These are phyloP conservation scores for Mesopsocus fuscifrons DNA, from an alignment of 2,888 invertebrate species.

Conservation along the genomic window DNA sequence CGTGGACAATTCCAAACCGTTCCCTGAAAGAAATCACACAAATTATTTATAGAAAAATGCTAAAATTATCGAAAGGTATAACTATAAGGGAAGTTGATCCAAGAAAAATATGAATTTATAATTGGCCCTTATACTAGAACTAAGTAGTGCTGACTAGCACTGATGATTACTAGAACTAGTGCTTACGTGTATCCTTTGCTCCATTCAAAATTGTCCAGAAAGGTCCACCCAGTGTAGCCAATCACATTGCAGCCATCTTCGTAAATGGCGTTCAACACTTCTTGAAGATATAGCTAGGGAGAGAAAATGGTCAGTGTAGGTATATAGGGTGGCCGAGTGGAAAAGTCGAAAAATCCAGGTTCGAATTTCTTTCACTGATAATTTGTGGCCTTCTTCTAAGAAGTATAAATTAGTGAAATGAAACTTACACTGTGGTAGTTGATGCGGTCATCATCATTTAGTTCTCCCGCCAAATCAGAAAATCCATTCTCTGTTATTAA, in stretches of 20 bases:
- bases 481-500: constrained; percentile 40
- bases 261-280: constrained; percentile 29
- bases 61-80: no score
- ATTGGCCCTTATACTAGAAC: no score
- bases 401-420: no score
- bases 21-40: constrained; percentile 28
- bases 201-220: constrained; percentile 32
- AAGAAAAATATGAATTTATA: no score
- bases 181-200: constrained; percentile 23
- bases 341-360: no score
- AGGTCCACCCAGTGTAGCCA: constrained; percentile 27
- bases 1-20: constrained; percentile 51
- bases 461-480: constrained; percentile 28
- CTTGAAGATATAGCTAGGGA: constrained; percentile 29
- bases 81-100: no score
- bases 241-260: constrained; percentile 29
- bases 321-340: no score
- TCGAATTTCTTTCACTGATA: no score
- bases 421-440: constrained; percentile 28
- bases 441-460: constrained; percentile 25
- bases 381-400: not conserved
- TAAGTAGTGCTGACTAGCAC: no score
- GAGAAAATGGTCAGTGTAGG: no score
- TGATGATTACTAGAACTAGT: no score
- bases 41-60: not conserved